Evolutionary conservation across 1,140 invertebrate genomes (phyloP), one percentile per base, ranked within the genome.

Genomic region (Zaprionus tsacasi): DNA sequence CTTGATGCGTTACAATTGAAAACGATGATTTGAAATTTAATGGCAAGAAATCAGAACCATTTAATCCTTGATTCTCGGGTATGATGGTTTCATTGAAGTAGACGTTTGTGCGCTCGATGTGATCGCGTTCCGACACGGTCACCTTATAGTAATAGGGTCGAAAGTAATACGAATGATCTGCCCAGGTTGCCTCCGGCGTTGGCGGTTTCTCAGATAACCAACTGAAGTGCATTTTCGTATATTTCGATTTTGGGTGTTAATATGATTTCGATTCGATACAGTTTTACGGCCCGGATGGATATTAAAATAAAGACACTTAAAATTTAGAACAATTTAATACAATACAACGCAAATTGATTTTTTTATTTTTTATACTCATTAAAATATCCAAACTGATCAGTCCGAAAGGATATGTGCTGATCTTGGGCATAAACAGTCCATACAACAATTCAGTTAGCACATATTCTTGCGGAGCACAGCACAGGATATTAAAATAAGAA

Each of bases 1-100:
- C 95, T 95, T 95, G 94, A 92, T 93, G 93, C 43, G 95, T 94
- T 55, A 94, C 93, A 79, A 96, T 91, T 91, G 93, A 95, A 92
- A 93, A 95, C 63, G 93, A 91, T 74, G 94, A 94, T 77, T 94
- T 93, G 76, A 95, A 94, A 76, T 93, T 94, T 75, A 95, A 79
- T 27, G 94, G 94, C 55, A 91, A 77, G 75, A 95, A 95, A 79
- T 94, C 93, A 66, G 76, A 85, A 88, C 74, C 88, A 86, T 91
- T 81, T 80, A 92, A 40, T 85, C 81, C 91, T 78, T 92, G 91
- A 82, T 92, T 92, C 74, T 92, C 76, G 57, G 85, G 79, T 81
- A 92, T 92, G 57, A 81, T 76, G 52, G 92, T 92, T 64, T 94
- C 92, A 83, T 93, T 93, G 79, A 92, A 92, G 79, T 94, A 95